Conservation (phyloP, 23 tunicate genomes). For the Ascidia mentula region DNA sequence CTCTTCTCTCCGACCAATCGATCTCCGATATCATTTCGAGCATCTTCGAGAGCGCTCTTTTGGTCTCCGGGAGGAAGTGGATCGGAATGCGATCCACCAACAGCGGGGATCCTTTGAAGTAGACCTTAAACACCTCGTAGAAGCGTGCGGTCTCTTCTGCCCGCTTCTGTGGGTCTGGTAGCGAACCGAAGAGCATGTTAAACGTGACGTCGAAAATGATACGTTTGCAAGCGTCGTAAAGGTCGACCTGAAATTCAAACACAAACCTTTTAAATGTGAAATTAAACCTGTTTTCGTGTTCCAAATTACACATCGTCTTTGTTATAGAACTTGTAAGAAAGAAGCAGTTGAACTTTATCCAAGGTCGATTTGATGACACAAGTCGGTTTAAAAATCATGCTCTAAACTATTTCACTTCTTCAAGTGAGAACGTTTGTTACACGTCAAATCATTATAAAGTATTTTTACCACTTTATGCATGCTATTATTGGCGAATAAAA, state of each 20-base stretch:
- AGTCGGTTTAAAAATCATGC: no score
- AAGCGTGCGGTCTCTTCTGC: conserved; percentile 15
- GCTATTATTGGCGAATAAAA: background rate
- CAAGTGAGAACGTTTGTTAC: no score
- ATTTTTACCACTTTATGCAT: no score
- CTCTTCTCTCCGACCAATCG: conserved; percentile 20
- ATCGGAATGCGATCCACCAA: conserved; percentile 57
- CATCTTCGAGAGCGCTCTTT: conserved; percentile 29
- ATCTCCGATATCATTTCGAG: conserved; percentile 24
- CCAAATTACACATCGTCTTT: no score
- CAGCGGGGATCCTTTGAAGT: conserved; percentile 32
- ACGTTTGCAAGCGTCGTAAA: conserved; percentile 38
- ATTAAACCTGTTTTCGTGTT: background rate
- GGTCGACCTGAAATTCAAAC: conserved; percentile 22
- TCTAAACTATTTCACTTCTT: no score
- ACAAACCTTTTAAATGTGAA: background rate
- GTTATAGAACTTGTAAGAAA: no score
- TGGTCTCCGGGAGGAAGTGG: conserved; percentile 38
- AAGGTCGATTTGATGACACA: no score
- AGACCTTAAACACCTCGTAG: conserved; percentile 30
- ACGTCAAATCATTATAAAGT: no score
- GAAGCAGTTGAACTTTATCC: no score
- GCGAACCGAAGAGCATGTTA: conserved; percentile 51
- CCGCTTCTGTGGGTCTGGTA: background rate
- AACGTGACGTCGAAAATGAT: conserved; percentile 47